Percentiles rank a stretch among this genome's conserved stretches.
Evolutionary conservation across 2,113 vertebrate species (phyloP).

Genomic region (Ardeotis arabs): DNA sequence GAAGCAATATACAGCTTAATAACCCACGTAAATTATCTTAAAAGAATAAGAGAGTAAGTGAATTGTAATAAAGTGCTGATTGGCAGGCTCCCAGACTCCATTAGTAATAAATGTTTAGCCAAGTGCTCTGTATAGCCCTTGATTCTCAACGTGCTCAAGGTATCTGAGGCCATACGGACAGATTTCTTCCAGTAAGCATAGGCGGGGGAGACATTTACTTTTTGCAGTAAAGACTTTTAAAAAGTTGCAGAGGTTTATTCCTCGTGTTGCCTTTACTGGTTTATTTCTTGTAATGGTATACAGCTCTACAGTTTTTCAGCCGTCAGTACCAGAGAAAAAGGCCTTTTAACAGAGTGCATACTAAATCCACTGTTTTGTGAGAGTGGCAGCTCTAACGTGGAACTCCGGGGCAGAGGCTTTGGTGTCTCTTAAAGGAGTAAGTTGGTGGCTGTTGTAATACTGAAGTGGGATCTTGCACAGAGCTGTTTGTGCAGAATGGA

Average conservation of each 20-base stretch:
- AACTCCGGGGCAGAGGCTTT: background rate
- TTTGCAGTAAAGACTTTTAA: background rate
- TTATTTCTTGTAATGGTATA: background rate
- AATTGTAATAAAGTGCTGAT: background rate
- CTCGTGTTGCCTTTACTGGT: rapidly evolving
- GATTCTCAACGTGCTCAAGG: background rate
- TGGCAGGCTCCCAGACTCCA: background rate
- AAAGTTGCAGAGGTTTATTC: background rate
- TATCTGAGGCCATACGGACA: background rate
- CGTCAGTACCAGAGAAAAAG: too few relatives aligned
- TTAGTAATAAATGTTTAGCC: background rate
- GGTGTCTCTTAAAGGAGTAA: background rate
- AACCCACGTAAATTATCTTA: background rate
- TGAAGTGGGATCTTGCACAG: background rate
- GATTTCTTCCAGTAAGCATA: background rate
- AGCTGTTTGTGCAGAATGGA: rapidly evolving
- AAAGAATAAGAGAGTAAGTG: background rate
- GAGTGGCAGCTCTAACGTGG: background rate
- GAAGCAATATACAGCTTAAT: background rate
- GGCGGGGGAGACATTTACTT: background rate
- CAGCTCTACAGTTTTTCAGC: background rate
- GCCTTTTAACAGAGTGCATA: background rate
- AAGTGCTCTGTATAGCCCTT: background rate
- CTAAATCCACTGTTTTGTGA: background rate
- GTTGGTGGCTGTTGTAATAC: background rate